Base-by-base conservation (phyloP, 2,113 vertebrate species). In the Apteryx mantelli region DNA sequence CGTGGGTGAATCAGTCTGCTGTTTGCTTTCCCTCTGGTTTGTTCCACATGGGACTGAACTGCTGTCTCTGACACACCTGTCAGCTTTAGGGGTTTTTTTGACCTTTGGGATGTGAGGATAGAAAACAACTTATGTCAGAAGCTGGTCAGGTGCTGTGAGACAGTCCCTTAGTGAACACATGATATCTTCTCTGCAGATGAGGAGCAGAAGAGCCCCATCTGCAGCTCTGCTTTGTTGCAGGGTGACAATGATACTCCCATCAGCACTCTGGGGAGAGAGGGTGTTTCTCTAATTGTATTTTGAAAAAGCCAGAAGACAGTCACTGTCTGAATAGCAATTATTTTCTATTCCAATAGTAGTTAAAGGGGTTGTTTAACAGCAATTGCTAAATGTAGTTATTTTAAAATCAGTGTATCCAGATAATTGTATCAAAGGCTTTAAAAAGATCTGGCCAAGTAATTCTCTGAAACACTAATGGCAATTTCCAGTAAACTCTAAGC, bases 161-260 rank as follows among this genome's bases (percentile, higher is more conserved):
- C 28, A 25, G 56, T 50, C 5, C 15, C 25, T 50, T 0, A 0
- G 21, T 0, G 1, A 81, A 44, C 56, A n/a, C 14, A 25, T 19
- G 20, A 11, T 19, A 10, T 40, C 21, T 81, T 8, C 24, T 40
- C 69, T 28, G 52, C 7, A n/a, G 34, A 73, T 44, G 8, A 44
- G 32, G 34, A 36, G 55, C 42, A 68, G 55, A 32, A 65, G 36
- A 66, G 21, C 17, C 56, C 13, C 40, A n/a, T 34, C 14, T 21
- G 34, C 26, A 77, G 26, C 34, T 24, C 34, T 1, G 0, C 10
- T 50, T 13, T 40, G 38, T n/a, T 32, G 34, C 13, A 20, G 40
- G 17, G 19, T 34, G 19, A 16, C 7, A 25, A 71, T 3, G 11
- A 26, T 26, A 69, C 40, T 34, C 26, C 60, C 28, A 40, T 4